phyloP scores from a whole-genome alignment of 2,797 vertebrate genomes.

The Selene dorsalis region DNA sequence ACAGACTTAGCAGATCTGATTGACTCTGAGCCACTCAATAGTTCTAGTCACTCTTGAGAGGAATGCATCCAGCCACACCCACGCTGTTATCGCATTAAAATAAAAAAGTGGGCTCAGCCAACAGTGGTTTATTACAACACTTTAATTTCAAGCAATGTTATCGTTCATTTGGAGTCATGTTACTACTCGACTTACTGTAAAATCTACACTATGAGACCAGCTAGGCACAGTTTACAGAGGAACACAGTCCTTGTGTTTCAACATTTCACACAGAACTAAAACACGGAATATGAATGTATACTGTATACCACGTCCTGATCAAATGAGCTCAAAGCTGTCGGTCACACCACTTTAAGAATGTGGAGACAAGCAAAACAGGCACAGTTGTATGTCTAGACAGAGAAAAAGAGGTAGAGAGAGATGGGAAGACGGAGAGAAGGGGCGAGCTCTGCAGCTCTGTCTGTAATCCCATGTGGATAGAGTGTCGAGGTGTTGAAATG shows the following conservation, averaged over 20 bases:
- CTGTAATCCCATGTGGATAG: constrained; percentile 62
- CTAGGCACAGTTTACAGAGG: neutral
- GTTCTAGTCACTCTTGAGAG: too few relatives aligned
- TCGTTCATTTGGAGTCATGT: neutral
- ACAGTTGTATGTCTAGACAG: constrained; percentile 49
- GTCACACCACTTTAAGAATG: constrained; percentile 36
- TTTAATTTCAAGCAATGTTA: neutral
- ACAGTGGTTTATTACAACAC: neutral
- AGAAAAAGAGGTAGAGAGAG: constrained; percentile 23
- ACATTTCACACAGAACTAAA: neutral
- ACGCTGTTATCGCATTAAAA: too few relatives aligned
- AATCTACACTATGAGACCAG: neutral
- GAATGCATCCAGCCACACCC: too few relatives aligned
- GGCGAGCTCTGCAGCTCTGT: constrained; percentile 38
- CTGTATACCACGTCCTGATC: neutral
- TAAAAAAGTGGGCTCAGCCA: too few relatives aligned
- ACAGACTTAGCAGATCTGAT: too few relatives aligned
- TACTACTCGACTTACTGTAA: neutral
- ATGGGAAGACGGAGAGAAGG: constrained; percentile 17
- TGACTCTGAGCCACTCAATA: too few relatives aligned
- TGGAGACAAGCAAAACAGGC: constrained; percentile 28
- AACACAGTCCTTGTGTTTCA: constrained; percentile 9
- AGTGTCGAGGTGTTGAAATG: constrained; percentile 80
- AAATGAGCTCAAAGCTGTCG: constrained; percentile 29
- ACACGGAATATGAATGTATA: constrained; percentile 7